Evolutionary conservation across 1,140 invertebrate genomes (phyloP), one percentile per base, ranked within the genome.

Genomic region (Drosophila watanabei): DNA sequence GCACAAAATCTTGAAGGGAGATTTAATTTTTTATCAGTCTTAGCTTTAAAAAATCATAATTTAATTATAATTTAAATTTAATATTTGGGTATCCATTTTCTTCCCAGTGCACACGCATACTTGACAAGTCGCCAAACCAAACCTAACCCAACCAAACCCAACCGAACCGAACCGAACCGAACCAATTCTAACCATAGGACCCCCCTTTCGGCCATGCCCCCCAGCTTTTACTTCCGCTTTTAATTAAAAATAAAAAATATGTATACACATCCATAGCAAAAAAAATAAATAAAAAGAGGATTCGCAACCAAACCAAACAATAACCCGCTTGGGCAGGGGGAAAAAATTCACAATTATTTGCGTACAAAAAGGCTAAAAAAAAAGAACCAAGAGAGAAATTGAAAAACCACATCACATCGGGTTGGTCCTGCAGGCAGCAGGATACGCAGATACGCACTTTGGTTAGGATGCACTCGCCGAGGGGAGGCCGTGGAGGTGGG

Each of bases 181-280:
- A 45, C 30, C 63, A 46, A 52, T 20, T 64, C 41, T 11, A 48
- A 18, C 28, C 75, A 39, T 57, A 20, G 18, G 54, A 62, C 33
- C 75, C 51, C 58, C 56, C 51, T 43, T 59, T 62, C 43, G 30
- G 32, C 20, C 41, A 49, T 52, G 64, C 61, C 63, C 64, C 59
- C 56, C 63, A 69, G 64, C 85, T 75, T 90, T 86, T 82, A 90
- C 86, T 90, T 90, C 86, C 86, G 86, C 87, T 90, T 89, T 90
- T 90, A 90, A 90, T 90, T 90, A 90, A 90, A 90, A 90, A 90
- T 90, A 90, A 90, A 90, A 89, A 82, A 88, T 75, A 75, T 73
- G 57, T 73, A 52, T 46, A 41, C 66, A 45, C 54, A 13, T 18
- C 45, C 71, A 72, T 52, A 37, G 69, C 59, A 72, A 45, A 72